Conservation (phyloP, 2,113 vertebrate genomes). For the Aspiorhynchus laticeps region DNA sequence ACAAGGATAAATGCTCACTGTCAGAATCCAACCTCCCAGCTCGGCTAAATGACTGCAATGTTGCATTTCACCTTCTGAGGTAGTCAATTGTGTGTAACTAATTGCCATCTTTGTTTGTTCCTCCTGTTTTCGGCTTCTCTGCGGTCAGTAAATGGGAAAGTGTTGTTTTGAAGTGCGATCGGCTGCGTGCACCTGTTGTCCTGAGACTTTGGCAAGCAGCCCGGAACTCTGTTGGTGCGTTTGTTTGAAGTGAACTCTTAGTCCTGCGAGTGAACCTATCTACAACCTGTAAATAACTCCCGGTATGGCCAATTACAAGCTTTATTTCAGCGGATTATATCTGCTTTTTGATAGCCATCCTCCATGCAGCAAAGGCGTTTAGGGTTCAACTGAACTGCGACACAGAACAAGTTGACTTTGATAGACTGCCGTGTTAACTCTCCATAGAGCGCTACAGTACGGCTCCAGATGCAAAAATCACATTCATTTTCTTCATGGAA, state of each 20-base stretch:
- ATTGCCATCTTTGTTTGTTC: slow-evolving; percentile 46
- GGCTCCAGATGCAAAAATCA: neutral
- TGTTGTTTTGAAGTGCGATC: slow-evolving; percentile 27
- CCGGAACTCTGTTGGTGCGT: neutral
- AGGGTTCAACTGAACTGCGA: neutral
- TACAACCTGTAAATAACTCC: neutral
- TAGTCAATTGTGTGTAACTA: slow-evolving; percentile 50
- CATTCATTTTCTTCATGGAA: neutral
- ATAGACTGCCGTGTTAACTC: neutral
- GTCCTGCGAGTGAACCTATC: neutral
- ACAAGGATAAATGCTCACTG: slow-evolving; percentile 36
- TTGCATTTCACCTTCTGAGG: slow-evolving; percentile 51
- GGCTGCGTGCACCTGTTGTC: slow-evolving; percentile 20
- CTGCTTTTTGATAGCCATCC: neutral
- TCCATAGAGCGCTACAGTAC: neutral
- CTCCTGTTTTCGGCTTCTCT: slow-evolving; percentile 30
- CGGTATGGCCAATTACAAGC: slow-evolving; percentile 20
- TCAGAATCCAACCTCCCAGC: slow-evolving; percentile 43
- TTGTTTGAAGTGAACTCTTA: slow-evolving; percentile 24
- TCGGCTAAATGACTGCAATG: slow-evolving; percentile 47
- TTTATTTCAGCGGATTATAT: neutral
- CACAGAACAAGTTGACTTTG: neutral
- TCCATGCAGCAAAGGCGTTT: neutral
- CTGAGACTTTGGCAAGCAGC: slow-evolving; percentile 29
- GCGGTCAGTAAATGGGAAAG: slow-evolving; percentile 48